Evolutionary conservation across 1,140 invertebrate genomes (phyloP).

Genomic region (Drosophila prosaltans): DNA sequence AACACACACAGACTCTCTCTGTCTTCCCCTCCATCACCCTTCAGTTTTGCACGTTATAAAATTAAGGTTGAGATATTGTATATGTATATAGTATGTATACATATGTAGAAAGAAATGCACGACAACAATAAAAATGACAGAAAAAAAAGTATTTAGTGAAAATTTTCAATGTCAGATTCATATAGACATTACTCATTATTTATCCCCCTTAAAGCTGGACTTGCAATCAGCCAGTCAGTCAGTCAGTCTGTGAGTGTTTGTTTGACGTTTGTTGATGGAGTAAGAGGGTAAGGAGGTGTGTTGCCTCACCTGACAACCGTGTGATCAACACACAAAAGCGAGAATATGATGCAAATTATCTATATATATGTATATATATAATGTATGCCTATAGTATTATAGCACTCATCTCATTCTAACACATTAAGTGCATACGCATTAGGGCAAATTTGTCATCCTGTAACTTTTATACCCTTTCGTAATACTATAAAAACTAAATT

Average conservation of each 20-base stretch:
- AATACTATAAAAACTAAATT: too few species aligned
- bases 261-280: background rate
- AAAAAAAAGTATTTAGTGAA: slow-evolving; percentile 32
- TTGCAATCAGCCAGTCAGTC: background rate
- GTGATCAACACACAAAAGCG: background rate
- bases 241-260: background rate
- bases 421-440: background rate
- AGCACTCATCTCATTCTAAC: slow-evolving; percentile 7
- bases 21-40: slow-evolving; percentile 37
- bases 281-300: background rate
- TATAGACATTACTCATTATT: slow-evolving; percentile 48
- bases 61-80: slow-evolving; percentile 47
- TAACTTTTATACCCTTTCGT: too few species aligned
- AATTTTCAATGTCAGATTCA: slow-evolving; percentile 69
- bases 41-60: slow-evolving; percentile 63
- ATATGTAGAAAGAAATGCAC: slow-evolving; percentile 12
- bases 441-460: background rate
- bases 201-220: slow-evolving; percentile 23
- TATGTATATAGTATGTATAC: background rate
- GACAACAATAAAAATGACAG: slow-evolving; percentile 44
- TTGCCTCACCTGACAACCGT: slow-evolving; percentile 11
- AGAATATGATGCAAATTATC: slow-evolving; percentile 43
- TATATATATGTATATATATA: background rate
- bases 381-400: background rate
- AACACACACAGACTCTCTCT: slow-evolving; percentile 23